Percentiles rank a stretch among this genome's conserved stretches.
These are phyloP conservation scores for Tuta absoluta DNA, from an alignment of 2,888 invertebrate species.

Conservation along the genomic window DNA sequence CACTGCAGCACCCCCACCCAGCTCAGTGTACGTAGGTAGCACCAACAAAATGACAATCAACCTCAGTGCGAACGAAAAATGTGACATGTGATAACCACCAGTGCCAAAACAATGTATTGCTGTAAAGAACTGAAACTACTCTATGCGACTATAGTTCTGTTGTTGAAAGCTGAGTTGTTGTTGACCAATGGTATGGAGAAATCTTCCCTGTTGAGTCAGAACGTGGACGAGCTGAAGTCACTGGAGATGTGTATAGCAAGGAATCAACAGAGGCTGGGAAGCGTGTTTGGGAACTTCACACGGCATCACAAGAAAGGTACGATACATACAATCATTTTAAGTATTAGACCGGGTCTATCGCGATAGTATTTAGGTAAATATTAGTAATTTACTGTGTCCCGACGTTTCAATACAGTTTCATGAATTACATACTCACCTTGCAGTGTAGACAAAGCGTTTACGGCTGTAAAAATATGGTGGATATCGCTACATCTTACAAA, in stretches of 20 bases:
- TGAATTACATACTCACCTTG: no score
- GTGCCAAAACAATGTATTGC: slow-evolving; percentile 79
- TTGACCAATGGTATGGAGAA: slow-evolving; percentile 72
- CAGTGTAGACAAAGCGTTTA: no score
- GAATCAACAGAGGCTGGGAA: slow-evolving; percentile 72
- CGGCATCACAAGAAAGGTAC: slow-evolving; percentile 77
- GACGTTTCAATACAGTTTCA: no score
- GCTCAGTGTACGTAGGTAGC: slow-evolving; percentile 51
- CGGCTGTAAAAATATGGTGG: no score
- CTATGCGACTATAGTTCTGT: slow-evolving; percentile 70
- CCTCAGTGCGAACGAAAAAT: slow-evolving; percentile 65
- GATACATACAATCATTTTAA: no score
- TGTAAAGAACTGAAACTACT: slow-evolving; percentile 75
- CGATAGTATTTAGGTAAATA: no score
- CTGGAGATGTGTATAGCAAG: slow-evolving; percentile 69
- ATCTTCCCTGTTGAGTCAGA: slow-evolving; percentile 71
- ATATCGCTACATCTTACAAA: no score
- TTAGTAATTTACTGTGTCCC: no score
- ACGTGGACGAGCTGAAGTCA: slow-evolving; percentile 69
- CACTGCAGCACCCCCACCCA: slow-evolving; percentile 29
- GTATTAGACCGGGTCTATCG: no score
- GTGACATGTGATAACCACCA: slow-evolving; percentile 54
- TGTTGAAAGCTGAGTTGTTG: slow-evolving; percentile 70
- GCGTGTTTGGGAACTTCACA: slow-evolving; percentile 75
- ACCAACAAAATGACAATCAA: slow-evolving; percentile 72